Evolutionary conservation across 2,888 invertebrate genomes (phyloP).

Genomic region (Drosophila nr. medialis): DNA sequence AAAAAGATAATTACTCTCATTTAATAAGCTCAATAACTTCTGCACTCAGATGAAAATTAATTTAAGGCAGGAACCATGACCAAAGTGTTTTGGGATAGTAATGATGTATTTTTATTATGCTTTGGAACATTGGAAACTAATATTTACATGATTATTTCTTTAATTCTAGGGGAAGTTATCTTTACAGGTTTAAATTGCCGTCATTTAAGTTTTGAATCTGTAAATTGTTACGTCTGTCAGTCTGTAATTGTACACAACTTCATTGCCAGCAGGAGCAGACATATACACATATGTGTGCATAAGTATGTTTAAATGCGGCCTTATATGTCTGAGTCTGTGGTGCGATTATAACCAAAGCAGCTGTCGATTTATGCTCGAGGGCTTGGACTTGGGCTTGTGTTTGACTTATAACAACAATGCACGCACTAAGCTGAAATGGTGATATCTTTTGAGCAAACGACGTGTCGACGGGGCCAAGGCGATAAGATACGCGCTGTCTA

Average conservation of each 20-base stretch:
- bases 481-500: slow-evolving; percentile 75
- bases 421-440: slow-evolving; percentile 57
- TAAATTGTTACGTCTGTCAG: slow-evolving; percentile 7
- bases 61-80: neutral
- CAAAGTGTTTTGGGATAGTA: neutral
- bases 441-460: slow-evolving; percentile 74
- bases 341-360: slow-evolving; percentile 41
- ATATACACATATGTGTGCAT: neutral
- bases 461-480: slow-evolving; percentile 72
- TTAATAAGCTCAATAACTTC: neutral
- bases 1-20: neutral
- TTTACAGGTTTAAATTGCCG: slow-evolving; percentile 1
- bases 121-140: neutral
- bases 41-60: neutral
- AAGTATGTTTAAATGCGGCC: slow-evolving; percentile 4
- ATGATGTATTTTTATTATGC: neutral
- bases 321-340: slow-evolving; percentile 2
- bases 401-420: slow-evolving; percentile 57
- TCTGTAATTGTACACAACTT: slow-evolving; percentile 8
- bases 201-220: slow-evolving; percentile 6
- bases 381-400: slow-evolving; percentile 4
- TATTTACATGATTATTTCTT: neutral
- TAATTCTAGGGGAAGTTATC: neutral
- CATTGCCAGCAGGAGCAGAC: neutral
- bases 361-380: slow-evolving; percentile 50